Conservation (phyloP, 2,113 vertebrate genomes). For the Grallaria varia region DNA sequence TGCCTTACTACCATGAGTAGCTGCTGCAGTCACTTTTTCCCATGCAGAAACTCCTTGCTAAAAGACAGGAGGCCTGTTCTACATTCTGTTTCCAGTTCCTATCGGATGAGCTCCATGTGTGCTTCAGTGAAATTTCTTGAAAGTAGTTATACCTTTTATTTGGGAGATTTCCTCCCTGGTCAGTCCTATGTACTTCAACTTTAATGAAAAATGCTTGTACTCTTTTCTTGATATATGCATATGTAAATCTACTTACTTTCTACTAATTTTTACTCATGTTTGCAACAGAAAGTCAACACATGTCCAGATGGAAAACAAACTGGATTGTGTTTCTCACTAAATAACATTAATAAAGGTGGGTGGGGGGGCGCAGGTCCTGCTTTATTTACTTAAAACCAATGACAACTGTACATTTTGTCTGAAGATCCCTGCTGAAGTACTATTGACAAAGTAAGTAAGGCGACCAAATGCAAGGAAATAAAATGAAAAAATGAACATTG, state of each 20-base stretch:
- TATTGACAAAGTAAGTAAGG: background rate
- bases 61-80: background rate
- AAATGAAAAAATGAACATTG: background rate
- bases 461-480: background rate
- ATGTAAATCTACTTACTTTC: conserved; percentile 11
- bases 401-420: background rate
- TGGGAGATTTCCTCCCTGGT: background rate
- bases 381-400: background rate
- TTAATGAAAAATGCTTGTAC: background rate
- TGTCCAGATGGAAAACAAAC: background rate
- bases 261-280: background rate
- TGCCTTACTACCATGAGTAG: background rate
- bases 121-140: background rate
- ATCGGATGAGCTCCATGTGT: background rate
- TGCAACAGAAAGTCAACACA: background rate
- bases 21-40: background rate
- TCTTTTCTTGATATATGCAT: background rate
- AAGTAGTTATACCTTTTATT: background rate
- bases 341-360: background rate
- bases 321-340: background rate
- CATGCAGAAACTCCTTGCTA: background rate
- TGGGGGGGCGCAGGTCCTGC: no score
- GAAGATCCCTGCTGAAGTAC: background rate
- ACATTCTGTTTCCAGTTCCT: background rate
- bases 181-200: background rate